Conservation (phyloP, 2,113 vertebrate species). For the Sceloporus undulatus region DNA sequence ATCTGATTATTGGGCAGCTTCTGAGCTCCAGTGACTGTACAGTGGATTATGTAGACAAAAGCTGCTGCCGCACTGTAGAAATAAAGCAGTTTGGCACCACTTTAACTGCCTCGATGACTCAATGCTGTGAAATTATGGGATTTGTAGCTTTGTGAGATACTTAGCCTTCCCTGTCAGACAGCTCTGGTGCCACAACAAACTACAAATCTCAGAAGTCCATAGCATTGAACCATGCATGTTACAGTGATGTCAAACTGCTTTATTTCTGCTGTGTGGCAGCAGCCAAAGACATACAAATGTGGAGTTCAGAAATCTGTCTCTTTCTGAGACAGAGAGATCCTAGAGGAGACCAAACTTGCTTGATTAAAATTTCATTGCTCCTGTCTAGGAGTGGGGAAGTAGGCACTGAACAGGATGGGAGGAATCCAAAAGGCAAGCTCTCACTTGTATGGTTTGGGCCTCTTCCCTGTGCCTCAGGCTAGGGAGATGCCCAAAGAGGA, state of each 20-base stretch:
- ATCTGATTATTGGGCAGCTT: neutral
- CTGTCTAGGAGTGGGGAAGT: neutral
- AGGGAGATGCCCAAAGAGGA: slow-evolving; percentile 25
- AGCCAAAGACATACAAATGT: neutral
- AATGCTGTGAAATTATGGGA: no score
- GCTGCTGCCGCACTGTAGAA: no score
- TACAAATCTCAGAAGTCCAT: no score
- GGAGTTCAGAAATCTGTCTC: neutral
- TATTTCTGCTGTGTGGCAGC: no score
- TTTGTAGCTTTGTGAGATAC: no score
- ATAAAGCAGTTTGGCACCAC: no score
- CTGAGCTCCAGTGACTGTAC: neutral
- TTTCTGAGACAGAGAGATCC: neutral
- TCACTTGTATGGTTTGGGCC: slow-evolving; percentile 6
- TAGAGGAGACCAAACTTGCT: neutral
- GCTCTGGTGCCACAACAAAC: no score
- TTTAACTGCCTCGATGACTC: no score
- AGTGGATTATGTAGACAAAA: neutral
- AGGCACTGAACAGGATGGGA: slow-evolving; percentile 7
- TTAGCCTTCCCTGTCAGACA: no score
- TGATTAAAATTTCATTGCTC: neutral
- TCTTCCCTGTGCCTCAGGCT: slow-evolving; percentile 2
- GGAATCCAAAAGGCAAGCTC: slow-evolving; percentile 26
- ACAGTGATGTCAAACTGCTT: no score
- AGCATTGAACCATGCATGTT: no score